phyloP scores from a whole-genome alignment of 1,140 invertebrate genomes.

The Neotoxoptera formosana region DNA sequence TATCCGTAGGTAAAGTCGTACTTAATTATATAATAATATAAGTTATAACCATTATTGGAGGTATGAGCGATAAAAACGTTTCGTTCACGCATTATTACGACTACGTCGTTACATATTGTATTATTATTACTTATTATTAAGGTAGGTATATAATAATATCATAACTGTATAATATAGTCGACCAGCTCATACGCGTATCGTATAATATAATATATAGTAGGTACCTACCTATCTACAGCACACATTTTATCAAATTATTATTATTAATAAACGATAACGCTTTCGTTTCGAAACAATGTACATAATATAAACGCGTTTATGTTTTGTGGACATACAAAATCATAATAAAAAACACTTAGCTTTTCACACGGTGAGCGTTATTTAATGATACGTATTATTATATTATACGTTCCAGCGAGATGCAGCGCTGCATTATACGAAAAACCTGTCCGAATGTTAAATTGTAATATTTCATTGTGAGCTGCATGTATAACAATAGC shows the following conservation, averaged over 20 bases:
- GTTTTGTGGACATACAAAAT: background rate
- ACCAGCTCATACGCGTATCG: too few species aligned
- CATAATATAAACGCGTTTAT: background rate
- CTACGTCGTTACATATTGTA: background rate
- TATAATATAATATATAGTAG: background rate
- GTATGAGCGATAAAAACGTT: background rate
- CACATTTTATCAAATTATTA: background rate
- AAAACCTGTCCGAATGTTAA: background rate
- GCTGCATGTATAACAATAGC: background rate
- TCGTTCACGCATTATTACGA: background rate
- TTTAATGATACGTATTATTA: background rate
- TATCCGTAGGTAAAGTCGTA: background rate
- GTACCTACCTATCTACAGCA: too few species aligned
- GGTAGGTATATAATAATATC: background rate
- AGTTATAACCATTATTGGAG: too few species aligned
- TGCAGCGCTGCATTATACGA: background rate
- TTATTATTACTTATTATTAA: background rate
- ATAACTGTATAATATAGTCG: background rate
- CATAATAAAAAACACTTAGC: background rate
- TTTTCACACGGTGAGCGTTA: background rate
- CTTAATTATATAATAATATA: background rate
- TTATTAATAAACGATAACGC: background rate
- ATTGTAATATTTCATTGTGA: background rate
- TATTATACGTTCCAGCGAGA: background rate
- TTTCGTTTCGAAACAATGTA: background rate